Conservation (phyloP, 2,888 invertebrate species). For the Chromoteleia sp. region DNA sequence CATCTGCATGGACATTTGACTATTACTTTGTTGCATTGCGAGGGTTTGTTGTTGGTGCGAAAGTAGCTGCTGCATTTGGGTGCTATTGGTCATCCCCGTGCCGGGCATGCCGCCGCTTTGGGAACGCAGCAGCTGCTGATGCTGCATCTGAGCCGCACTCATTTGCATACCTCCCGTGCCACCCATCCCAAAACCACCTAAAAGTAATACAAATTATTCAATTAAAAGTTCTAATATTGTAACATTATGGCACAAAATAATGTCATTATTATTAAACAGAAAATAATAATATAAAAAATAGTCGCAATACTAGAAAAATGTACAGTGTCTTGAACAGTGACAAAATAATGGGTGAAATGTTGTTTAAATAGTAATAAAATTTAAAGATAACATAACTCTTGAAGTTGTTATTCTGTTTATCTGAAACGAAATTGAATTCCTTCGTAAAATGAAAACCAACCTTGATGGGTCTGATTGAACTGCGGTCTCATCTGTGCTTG, state of each 20-base stretch:
- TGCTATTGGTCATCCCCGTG: slow-evolving; percentile 80
- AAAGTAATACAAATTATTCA: slow-evolving; percentile 16
- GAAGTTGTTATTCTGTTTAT: no score
- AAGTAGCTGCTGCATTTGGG: slow-evolving; percentile 85
- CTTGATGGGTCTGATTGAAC: slow-evolving; percentile 85
- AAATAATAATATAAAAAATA: no score
- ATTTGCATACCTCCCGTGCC: slow-evolving; percentile 85
- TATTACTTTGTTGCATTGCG: slow-evolving; percentile 85
- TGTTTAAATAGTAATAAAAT: no score
- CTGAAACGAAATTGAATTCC: no score
- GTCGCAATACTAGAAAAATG: no score
- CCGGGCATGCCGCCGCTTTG: slow-evolving; percentile 83
- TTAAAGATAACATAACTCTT: no score
- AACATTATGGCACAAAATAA: no score
- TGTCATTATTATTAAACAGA: no score
- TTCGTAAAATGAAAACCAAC: no score
- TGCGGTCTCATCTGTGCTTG: slow-evolving; percentile 85
- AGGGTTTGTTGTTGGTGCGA: slow-evolving; percentile 85
- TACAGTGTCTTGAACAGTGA: no score
- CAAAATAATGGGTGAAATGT: no score
- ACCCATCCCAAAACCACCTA: slow-evolving; percentile 83
- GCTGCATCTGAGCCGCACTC: slow-evolving; percentile 85
- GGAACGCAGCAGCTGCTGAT: slow-evolving; percentile 84
- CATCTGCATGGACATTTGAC: slow-evolving; percentile 86
- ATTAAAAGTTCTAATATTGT: no score